Base-by-base conservation (phyloP, 2,113 vertebrate species). In the Ceuthmochares aereus region DNA sequence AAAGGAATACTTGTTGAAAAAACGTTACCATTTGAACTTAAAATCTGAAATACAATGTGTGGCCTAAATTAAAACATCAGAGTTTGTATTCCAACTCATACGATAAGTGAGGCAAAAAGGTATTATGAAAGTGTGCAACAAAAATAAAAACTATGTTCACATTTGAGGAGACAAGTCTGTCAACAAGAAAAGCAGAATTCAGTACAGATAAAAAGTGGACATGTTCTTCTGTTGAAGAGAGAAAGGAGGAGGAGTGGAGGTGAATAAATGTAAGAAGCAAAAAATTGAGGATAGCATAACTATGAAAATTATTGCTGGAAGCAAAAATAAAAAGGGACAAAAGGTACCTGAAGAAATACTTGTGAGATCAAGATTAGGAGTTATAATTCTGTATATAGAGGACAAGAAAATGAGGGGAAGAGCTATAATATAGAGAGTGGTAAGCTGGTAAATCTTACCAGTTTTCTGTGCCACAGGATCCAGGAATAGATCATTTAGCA, bases 231-330 rank as follows among this genome's bases (percentile, higher is more conserved):
- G 23, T 68, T 83, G 66, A 90, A 93, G 49, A 80, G 59, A 94
- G 54, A 92, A 95, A 94, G 72, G 82, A 66, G 59, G 77, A 63
- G 83, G 87, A 93, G 25, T 37, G 59, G 75, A 81, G 87, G 82
- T 90, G 96, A 97, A 94, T 91, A 89, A 95, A 89, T 88, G 64
- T 75, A 92, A 96, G 82, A 83, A 88, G 93, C 32, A 96, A 79
- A 89, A 96, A 96, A 82, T 91, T 67, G 67, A 77, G 63, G 69
- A 52, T 82, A 76, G 34, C 67, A 45, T 13, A 92, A 45, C 89
- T 64, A 77, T 87, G 90, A 66, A 95, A 91, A 96, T 91, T 75
- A 72, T 84, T 70, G 19, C 90, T 88, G 55, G 40, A 96, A 88
- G n/a, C n/a, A n/a, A n/a, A 86, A 88, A 75, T 73, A 79, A 59